Percentiles rank a stretch among this genome's conserved stretches.
phyloP scores from a whole-genome alignment of 1,140 invertebrate genomes.

The Agraylea sexmaculata region DNA sequence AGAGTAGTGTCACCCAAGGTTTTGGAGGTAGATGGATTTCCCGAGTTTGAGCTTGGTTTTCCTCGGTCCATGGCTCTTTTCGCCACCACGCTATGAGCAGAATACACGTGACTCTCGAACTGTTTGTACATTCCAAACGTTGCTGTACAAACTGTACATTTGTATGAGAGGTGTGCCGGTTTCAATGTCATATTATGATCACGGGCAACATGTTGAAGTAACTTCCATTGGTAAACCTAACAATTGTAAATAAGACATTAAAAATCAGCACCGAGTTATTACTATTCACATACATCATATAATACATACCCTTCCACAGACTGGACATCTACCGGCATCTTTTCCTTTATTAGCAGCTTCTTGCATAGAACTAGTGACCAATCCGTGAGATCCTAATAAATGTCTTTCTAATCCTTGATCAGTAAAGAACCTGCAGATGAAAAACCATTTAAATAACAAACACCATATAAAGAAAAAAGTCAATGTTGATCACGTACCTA shows the following conservation, averaged over 20 bases:
- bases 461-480: neutral
- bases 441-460: slow-evolving; percentile 9
- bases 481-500: slow-evolving; percentile 52
- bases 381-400: slow-evolving; percentile 81
- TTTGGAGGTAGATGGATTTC: neutral
- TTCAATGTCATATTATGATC: slow-evolving; percentile 85
- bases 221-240: slow-evolving; percentile 84
- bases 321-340: slow-evolving; percentile 84
- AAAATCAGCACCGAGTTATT: neutral
- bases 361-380: slow-evolving; percentile 92
- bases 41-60: slow-evolving; percentile 30
- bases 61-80: slow-evolving; percentile 69
- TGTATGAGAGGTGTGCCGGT: slow-evolving; percentile 85
- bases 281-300: neutral
- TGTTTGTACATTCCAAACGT: slow-evolving; percentile 92
- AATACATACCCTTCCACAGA: slow-evolving; percentile 71
- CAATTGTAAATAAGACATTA: neutral
- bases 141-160: slow-evolving; percentile 88
- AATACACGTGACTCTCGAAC: slow-evolving; percentile 89
- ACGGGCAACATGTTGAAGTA: slow-evolving; percentile 79
- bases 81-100: slow-evolving; percentile 76
- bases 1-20: slow-evolving; percentile 54
- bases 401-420: slow-evolving; percentile 82
- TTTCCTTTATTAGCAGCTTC: slow-evolving; percentile 90
- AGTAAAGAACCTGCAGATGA: slow-evolving; percentile 44